Evolutionary conservation across 2,888 invertebrate species (phyloP), one percentile per base, ranked within the genome.

Genomic region (Troglohyphantes excavatus): DNA sequence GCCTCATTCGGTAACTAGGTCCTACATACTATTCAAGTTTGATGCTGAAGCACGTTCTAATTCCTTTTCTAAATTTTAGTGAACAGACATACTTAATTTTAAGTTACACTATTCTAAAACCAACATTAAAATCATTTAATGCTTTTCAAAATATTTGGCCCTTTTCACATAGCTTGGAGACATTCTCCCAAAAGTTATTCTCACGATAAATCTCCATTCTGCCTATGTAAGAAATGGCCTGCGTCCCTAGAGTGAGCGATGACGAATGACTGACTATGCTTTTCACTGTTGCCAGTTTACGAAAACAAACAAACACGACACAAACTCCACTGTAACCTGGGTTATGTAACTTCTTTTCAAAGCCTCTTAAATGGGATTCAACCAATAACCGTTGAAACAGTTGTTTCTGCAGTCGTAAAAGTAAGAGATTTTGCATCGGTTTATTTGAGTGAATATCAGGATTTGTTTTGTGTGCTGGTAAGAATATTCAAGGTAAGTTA

Each of bases 221-320:
- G 13, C 46, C 46, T 17, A 21, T 19, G 39, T 29, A 82, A 82
- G 72, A 82, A 82, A 82, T 82, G 72, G 72, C 53, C 33, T 26
- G n/a, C 61, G 53, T 82, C 82, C 13, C 72, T 72, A 53, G 19
- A 19, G 72, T 23, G 26, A 61, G 53, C 39, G 39, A 70, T 82
- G 82, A 82, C 5, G 61, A 33, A 82, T 82, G 82, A 70, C 39
- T 33, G 39, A 23, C 67, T 82, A 39, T 39, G 5, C 59, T 26
- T 65, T 81, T 21, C 43, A 7, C 53, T 65, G 2, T 39, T 19
- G n/a, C 26, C n/a, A 9, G 19, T n/a, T 7, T 68, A 68, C 68
- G 2, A 21, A 46, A 73, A 70, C 70, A 53, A 53, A 53, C 53
- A 53, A 53, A n/a, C n/a, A 53, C 53, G 17, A 53, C n/a, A 46